Evolutionary conservation across 2,113 vertebrate species (phyloP).

Genomic region (Cyanocitta stelleri): DNA sequence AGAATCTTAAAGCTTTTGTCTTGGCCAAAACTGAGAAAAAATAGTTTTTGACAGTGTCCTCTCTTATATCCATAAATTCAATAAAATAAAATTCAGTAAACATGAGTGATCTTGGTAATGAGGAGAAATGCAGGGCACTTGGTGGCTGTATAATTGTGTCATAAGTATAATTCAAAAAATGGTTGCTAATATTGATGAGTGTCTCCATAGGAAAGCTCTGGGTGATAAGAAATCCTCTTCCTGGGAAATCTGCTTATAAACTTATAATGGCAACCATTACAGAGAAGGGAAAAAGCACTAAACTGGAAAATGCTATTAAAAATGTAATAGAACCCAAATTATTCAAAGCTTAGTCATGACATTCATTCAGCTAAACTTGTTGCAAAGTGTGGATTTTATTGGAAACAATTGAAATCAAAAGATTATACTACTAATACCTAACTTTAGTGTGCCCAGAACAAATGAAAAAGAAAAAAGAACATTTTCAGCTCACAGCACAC

Average conservation of each 20-base stretch:
- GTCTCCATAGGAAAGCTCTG: not conserved
- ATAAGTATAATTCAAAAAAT: not conserved
- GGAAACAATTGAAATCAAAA: not conserved
- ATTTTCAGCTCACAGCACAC: not conserved
- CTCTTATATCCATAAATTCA: not conserved
- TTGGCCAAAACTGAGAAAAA: not conserved
- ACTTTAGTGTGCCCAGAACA: not conserved
- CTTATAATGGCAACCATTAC: not conserved
- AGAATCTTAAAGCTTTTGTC: not conserved
- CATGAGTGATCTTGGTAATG: not conserved
- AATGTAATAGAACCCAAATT: constrained; percentile 22
- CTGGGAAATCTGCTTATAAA: not conserved
- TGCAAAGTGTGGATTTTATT: not conserved
- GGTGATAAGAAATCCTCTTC: not conserved
- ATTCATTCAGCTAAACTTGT: not conserved
- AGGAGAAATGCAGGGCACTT: not conserved
- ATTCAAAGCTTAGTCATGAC: constrained; percentile 25
- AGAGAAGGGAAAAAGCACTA: constrained; percentile 7
- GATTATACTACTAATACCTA: not conserved
- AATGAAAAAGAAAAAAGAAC: not conserved
- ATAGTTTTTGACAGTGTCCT: not conserved
- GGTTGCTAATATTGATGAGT: not conserved
- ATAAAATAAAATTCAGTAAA: not conserved
- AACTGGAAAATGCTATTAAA: constrained; percentile 49
- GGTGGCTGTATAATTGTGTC: not conserved